phyloP scores from a whole-genome alignment of 2,797 vertebrate genomes.

The Megalops cyprinoides region DNA sequence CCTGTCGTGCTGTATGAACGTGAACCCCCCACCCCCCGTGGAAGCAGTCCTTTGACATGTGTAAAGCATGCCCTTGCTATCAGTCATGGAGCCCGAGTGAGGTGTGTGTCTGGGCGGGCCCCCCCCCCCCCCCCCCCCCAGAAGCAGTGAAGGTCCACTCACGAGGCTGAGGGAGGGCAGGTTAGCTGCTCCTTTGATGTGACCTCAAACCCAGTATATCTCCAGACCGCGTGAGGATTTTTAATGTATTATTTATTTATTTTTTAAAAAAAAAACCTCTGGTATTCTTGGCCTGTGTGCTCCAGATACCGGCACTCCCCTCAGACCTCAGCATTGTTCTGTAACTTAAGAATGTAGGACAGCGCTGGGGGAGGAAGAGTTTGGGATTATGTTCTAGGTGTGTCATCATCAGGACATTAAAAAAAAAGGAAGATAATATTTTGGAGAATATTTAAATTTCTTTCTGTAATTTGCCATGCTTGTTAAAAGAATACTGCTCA shows the following conservation, averaged over 20 bases:
- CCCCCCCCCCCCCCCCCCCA: too few species aligned
- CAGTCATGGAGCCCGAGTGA: neutral
- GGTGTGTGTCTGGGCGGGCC: neutral
- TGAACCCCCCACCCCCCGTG: neutral
- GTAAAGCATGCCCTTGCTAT: constrained; percentile 16
- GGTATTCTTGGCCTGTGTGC: constrained; percentile 53
- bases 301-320: constrained; percentile 51
- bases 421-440: neutral
- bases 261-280: too few species aligned
- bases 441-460: too few species aligned
- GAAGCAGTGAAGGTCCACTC: neutral
- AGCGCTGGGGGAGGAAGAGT: constrained; percentile 38
- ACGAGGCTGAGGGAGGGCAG: neutral
- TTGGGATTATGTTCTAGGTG: constrained; percentile 10
- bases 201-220: constrained; percentile 58
- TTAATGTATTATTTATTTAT: constrained; percentile 37
- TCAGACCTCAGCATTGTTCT: constrained; percentile 45
- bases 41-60: constrained; percentile 1
- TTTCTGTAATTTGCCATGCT: neutral
- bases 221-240: constrained; percentile 24
- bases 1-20: neutral
- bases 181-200: constrained; percentile 40
- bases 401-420: constrained; percentile 11
- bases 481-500: neutral
- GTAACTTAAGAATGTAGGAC: constrained; percentile 58